Percentiles rank a stretch among this genome's conserved stretches.
Evolutionary conservation across 1,140 invertebrate species (phyloP).

Genomic region (Physella acuta): DNA sequence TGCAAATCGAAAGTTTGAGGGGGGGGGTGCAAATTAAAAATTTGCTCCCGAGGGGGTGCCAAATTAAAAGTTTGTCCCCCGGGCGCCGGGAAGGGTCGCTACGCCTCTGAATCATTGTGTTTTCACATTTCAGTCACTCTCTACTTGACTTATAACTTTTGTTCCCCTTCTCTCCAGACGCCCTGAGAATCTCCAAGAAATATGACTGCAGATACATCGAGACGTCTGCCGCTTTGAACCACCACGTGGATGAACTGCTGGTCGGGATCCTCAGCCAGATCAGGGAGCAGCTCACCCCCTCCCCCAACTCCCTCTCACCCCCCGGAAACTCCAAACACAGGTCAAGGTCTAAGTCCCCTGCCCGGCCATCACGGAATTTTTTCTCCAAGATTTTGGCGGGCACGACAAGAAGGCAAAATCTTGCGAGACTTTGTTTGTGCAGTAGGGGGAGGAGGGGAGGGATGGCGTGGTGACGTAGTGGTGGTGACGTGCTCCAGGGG

Average conservation of each 20-base stretch:
- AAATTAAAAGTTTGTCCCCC: too few relatives aligned
- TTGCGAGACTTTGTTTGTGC: slow-evolving; percentile 36
- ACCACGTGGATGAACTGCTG: slow-evolving; percentile 79
- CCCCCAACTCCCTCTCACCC: slow-evolving; percentile 1
- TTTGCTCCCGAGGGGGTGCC: too few relatives aligned
- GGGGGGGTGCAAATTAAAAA: too few relatives aligned
- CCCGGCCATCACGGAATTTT: slow-evolving; percentile 29
- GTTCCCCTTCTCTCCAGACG: slow-evolving; percentile 39
- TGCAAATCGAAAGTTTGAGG: too few relatives aligned
- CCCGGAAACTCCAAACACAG: not conserved
- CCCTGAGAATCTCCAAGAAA: slow-evolving; percentile 65
- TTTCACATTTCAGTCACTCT: too few relatives aligned
- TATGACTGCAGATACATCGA: slow-evolving; percentile 81
- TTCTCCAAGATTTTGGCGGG: slow-evolving; percentile 42
- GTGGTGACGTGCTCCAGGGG: too few relatives aligned
- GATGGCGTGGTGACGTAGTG: too few relatives aligned
- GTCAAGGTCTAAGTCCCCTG: slow-evolving; percentile 27
- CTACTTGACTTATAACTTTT: too few relatives aligned
- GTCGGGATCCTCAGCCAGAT: slow-evolving; percentile 74
- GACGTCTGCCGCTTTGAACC: slow-evolving; percentile 77
- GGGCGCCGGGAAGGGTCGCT: too few relatives aligned
- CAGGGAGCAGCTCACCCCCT: slow-evolving; percentile 34
- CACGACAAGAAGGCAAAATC: slow-evolving; percentile 40
- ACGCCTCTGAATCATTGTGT: too few relatives aligned
- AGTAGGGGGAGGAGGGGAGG: too few relatives aligned